Evolutionary conservation across 2,113 vertebrate genomes (phyloP).

Genomic region (Carassius carassius): DNA sequence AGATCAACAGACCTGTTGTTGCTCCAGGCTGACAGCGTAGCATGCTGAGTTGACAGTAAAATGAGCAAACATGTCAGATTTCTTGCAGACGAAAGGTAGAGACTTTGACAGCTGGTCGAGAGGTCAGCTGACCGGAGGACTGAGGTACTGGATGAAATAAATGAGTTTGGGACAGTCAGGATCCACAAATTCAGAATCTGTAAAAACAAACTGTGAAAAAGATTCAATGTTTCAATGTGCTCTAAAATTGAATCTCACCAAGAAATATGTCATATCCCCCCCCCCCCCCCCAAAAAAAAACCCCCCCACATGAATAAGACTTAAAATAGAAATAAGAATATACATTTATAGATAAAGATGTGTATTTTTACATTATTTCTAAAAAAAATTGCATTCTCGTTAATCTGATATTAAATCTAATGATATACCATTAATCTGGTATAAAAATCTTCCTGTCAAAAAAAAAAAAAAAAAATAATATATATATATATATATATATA

Average conservation of each 20-base stretch:
- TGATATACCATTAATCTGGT: too few species aligned
- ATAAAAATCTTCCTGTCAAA: neutral
- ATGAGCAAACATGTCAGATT: constrained; percentile 2
- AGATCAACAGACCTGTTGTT: constrained; percentile 34
- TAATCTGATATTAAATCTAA: neutral
- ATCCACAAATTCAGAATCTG: constrained; percentile 17
- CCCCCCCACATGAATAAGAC: too few species aligned
- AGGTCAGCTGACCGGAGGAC: constrained; percentile 21
- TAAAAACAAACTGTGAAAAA: neutral
- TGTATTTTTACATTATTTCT: too few species aligned
- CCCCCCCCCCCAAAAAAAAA: too few species aligned
- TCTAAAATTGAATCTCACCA: neutral
- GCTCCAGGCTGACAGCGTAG: neutral
- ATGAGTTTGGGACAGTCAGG: neutral
- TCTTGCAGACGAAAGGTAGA: constrained; percentile 6
- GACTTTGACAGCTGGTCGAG: constrained; percentile 23
- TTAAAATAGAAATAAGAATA: too few species aligned
- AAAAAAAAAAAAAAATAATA: too few species aligned
- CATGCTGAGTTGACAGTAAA: constrained; percentile 10
- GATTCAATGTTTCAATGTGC: neutral
- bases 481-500: too few species aligned
- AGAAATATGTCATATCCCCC: neutral
- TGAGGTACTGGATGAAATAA: constrained; percentile 13
- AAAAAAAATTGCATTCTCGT: neutral
- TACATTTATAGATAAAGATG: too few species aligned